Base-by-base conservation (phyloP, 2,888 invertebrate species). In the Stramonita haemastoma region DNA sequence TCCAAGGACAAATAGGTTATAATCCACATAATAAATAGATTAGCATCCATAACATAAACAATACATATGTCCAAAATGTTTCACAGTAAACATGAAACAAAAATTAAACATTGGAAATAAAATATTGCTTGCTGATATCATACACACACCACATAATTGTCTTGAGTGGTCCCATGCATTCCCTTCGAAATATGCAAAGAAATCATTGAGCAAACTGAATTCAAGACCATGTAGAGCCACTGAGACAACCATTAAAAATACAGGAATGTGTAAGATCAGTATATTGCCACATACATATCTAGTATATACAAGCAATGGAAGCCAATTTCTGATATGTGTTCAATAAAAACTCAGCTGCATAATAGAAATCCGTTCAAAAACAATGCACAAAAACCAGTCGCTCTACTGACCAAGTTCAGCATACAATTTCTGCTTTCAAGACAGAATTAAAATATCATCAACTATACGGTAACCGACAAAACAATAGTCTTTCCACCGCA, bases 251-350 rank as follows among this genome's bases (percentile, higher is more conserved):
- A 32, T 32, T 79, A 79, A 79, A 73, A 73, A n/a, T 73, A 13
- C 77, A 34, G 13, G 32, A 79, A 79, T 79, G 32, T 19, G 32
- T 32, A 26, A 32, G 19, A 79, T 32, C 32, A 32, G n/a, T n/a
- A 15, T 79, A 79, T 79, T 79, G 77, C 77, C 77, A 79, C 77
- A 73, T 79, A 29, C 32, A 79, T 32, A 73, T 79, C 32, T 26
- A 19, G 17, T 32, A 32, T 19, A 26, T 32, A 34, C 77, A 34
- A 79, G 26, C 32, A 32, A 79, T 79, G 34, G 26, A 79, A 79
- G 77, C 77, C 77, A 79, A 73, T 13, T n/a, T 73, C 1, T 34
- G 77, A 79, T 79, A 79, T 79, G 77, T 79, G 77, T 79, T 79
- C 77, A 79, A 11, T 32, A 79, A 79, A 34, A 34, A 5, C 32